Conservation (phyloP, 2,113 vertebrate genomes). For the Corydoras maculifer region DNA sequence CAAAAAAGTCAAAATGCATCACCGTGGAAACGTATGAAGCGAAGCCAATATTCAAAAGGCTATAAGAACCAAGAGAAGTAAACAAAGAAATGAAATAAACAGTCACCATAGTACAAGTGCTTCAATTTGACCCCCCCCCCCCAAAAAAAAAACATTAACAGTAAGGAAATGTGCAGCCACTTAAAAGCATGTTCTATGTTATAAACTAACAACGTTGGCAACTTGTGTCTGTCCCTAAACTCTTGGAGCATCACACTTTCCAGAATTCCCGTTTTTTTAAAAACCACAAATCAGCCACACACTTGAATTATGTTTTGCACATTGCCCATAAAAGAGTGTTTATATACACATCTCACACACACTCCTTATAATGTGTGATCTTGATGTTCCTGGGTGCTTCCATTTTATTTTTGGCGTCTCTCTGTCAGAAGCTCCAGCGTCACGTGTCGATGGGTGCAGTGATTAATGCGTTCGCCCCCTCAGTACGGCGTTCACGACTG, state of each 20-base stretch:
- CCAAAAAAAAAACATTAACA: conserved; percentile 62
- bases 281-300: conserved; percentile 14
- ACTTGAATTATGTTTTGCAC: conserved; percentile 28
- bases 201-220: too few relatives aligned
- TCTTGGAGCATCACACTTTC: too few relatives aligned
- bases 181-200: too few relatives aligned
- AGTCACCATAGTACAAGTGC: conserved; percentile 60
- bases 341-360: conserved; percentile 15
- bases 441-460: too few relatives aligned
- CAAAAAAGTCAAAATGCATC: conserved; percentile 54
- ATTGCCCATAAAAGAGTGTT: conserved; percentile 28
- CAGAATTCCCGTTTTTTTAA: too few relatives aligned
- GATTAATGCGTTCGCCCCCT: too few relatives aligned
- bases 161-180: conserved; percentile 56
- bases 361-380: background rate
- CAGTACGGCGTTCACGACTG: too few relatives aligned
- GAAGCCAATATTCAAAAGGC: conserved; percentile 58
- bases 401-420: too few relatives aligned
- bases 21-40: conserved; percentile 61
- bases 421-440: too few relatives aligned
- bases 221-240: too few relatives aligned
- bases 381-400: background rate
- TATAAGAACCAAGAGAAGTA: conserved; percentile 38
- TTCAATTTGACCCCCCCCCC: conserved; percentile 53
- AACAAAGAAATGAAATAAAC: conserved; percentile 46